Evolutionary conservation across 2,888 invertebrate genomes (phyloP).

Genomic region (Thyatira batis): DNA sequence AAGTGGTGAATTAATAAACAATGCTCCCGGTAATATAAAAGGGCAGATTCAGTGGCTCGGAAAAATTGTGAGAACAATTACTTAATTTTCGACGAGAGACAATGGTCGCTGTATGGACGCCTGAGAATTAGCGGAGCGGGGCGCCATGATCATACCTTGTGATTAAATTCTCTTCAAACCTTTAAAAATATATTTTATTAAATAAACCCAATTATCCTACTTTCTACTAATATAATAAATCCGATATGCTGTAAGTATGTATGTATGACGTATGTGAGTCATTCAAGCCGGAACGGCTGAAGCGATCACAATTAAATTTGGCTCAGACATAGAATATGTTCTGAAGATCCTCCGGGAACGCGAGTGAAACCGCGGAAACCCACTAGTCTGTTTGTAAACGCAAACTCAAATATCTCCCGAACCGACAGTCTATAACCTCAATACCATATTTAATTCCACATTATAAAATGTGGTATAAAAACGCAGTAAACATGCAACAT

Average conservation of each 20-base stretch:
- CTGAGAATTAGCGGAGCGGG: not conserved
- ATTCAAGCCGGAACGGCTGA: no score
- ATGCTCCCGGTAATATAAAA: not conserved
- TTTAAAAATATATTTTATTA: not conserved
- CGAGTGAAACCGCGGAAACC: no score
- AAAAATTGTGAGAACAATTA: constrained; percentile 1
- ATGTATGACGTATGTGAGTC: no score
- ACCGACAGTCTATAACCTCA: not conserved
- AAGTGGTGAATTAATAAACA: constrained; percentile 2
- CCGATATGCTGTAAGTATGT: no score
- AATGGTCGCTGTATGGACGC: not conserved
- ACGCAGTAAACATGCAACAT: constrained; percentile 10
- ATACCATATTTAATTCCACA: not conserved
- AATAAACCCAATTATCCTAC: no score
- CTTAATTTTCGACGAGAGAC: not conserved
- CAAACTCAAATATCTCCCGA: no score
- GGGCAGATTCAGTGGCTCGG: not conserved
- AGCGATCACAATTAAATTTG: no score
- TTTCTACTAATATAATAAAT: no score
- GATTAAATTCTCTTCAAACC: not conserved
- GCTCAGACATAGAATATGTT: no score
- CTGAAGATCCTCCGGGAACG: no score
- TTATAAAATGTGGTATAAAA: not conserved
- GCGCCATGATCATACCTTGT: not conserved
- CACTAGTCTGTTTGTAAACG: no score